Conservation (phyloP, 2,797 vertebrate species). For the Sebastes flavidus region DNA sequence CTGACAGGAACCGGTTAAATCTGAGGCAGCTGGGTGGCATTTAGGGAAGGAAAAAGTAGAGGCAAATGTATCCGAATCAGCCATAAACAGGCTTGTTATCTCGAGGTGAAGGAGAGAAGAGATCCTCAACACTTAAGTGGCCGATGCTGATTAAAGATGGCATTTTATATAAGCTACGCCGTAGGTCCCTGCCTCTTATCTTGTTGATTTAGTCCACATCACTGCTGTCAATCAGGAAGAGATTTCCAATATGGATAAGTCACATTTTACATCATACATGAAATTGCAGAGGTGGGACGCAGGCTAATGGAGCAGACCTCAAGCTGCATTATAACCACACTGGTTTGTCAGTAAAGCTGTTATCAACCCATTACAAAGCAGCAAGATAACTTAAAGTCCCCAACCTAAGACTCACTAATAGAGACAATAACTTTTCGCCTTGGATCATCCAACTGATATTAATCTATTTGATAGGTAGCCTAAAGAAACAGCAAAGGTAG, state of each 20-base stretch:
- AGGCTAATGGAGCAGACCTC: background rate
- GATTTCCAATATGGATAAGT: background rate
- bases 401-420: background rate
- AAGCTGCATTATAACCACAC: background rate
- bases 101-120: background rate
- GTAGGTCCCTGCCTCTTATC: background rate
- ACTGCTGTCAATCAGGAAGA: background rate
- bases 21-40: constrained; percentile 38
- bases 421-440: background rate
- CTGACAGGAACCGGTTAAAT: constrained; percentile 27
- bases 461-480: background rate
- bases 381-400: background rate
- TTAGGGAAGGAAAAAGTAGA: background rate
- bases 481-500: background rate
- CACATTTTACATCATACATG: background rate
- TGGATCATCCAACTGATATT: background rate
- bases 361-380: background rate
- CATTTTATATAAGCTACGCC: background rate
- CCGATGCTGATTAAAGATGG: constrained; percentile 6
- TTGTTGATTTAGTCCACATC: background rate
- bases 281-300: background rate
- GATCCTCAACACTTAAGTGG: constrained; percentile 3
- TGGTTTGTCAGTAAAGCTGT: background rate
- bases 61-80: background rate
- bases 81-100: background rate